Conservation (phyloP, 92 coral and sea anemone species). For the Parazoanthus swiftii region DNA sequence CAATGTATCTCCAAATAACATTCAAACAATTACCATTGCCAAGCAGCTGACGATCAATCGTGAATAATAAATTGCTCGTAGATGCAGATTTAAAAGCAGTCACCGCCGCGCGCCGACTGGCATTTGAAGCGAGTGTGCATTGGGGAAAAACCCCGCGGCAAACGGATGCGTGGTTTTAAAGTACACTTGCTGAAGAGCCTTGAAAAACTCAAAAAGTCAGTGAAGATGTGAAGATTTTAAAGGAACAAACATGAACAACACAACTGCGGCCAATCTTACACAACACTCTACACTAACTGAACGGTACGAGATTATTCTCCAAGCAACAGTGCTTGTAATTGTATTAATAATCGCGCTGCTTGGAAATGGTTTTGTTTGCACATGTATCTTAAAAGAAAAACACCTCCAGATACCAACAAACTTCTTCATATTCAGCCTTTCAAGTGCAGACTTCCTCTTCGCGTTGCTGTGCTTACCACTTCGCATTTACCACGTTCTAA, state of each 20-base stretch:
- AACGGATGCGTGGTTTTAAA: background rate
- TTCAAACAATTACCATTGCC: conserved; percentile 8
- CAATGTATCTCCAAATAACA: background rate
- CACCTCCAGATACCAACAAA: conserved; percentile 92
- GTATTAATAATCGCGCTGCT: conserved; percentile 66
- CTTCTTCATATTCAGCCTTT: conserved; percentile 90
- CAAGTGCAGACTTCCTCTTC: conserved; percentile 86
- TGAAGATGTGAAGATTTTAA: background rate
- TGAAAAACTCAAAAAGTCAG: too few relatives aligned
- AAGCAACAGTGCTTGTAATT: conserved; percentile 53
- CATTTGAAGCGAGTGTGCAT: background rate
- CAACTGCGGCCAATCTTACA: background rate
- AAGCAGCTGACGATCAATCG: conserved; percentile 12
- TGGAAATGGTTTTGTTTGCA: conserved; percentile 88
- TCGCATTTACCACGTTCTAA: conserved; percentile 66
- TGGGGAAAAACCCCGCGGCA: background rate
- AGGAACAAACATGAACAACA: conserved; percentile 25
- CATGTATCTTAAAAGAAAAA: conserved; percentile 71
- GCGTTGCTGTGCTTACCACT: conserved; percentile 82
- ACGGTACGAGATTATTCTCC: conserved; percentile 51
- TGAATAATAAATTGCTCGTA: conserved; percentile 28
- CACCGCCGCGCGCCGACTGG: background rate
- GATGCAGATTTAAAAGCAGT: conserved; percentile 1
- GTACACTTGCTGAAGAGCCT: background rate
- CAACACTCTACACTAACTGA: conserved; percentile 1